Base-by-base conservation (phyloP, 2,797 vertebrate genomes). In the Megaceryle alcyon region DNA sequence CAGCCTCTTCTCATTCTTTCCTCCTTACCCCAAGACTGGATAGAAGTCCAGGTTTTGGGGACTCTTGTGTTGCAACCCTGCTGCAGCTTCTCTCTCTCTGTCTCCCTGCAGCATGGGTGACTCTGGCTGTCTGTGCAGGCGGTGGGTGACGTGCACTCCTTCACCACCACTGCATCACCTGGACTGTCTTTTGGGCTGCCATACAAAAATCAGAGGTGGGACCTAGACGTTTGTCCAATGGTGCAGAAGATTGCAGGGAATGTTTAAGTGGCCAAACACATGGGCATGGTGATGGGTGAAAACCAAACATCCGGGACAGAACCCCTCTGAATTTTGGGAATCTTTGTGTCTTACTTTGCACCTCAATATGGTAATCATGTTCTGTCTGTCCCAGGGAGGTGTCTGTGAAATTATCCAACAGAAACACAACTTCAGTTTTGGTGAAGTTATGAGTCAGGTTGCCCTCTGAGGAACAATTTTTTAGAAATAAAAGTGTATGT, bases 301-400 rank as follows among this genome's bases (percentile, higher is more conserved):
- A 93, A 54, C 14, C 29, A 48, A 49, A 63, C 33, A 44, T 26
- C 28, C 31, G 37, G 49, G 17, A 54, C 31, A 21, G 57, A 65
- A 13, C 22, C 7, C 23, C 14, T 46, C 63, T 49, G 46, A 61
- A 20, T 57, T 76, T 18, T 12, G 49, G 41, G 33, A 56, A 78
- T 51, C 68, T 56, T 57, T 77, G 29, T 25, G 5, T 60, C 29
- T 51, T 0, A 0, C 26, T 63, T 89, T 56, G 15, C 0, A 0
- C 22, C 37, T 60, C 53, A 75, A 29, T 48, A 71, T 28, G 14
- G 26, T 44, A 19, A 35, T 54, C 2, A 1, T 4, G 3, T 73
- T 56, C 37, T 35, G 57, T n/a, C 48, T 15, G 15, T 18, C 37
- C 43, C 37, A 57, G 20, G 0, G 0, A 85, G 9, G 14, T 73